Evolutionary conservation across 1,140 invertebrate genomes (phyloP), one percentile per base, ranked within the genome.

Genomic region (Babylonia areolata): DNA sequence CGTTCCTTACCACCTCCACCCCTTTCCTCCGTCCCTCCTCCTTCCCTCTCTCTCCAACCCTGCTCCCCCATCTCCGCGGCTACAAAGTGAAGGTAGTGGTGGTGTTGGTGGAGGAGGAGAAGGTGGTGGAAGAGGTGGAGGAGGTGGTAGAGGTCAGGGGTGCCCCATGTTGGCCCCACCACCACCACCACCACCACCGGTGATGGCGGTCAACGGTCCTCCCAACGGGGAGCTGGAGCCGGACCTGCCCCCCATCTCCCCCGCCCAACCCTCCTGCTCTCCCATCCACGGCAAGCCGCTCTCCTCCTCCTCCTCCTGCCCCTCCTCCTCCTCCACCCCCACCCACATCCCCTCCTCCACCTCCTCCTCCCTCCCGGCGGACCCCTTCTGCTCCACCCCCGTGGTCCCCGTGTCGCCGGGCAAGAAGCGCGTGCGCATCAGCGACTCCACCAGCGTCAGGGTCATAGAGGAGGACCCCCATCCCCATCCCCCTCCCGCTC

Each of bases 401-500:
- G 20, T 69, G 20, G 82, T 54, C 37, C 82, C 69, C 28, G 40
- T 46, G 5, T 75, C 82, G 37, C 82, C 64, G 82, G 81, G 82
- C 28, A 84, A 84, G 82, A 84, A 84, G 82, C 82, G 82, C 20
- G 82, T 84, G 17, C 82, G 82, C 23, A 84, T 84, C 82, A 84
- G 82, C 51, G 82, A 84, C 69, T 84, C 82, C 28, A 75, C 82
- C 23, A 84, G 82, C 20, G 82, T 84, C 20, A 33, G 33, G 5
- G 40, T 84, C 5, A 84, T 84, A 37, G 64, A 84, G 64, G 69
- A 84, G 39, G 28, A 51, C n/a, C 78, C n/a, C 46, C 2, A 33
- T 51, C 46, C 9, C 46, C 20, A 40, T 20, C 17, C 1, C 9
- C 46, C 12, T 28, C 12, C 12, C 69, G 69, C 69, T 9, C 69